These are phyloP conservation scores for Felis catus DNA, from an alignment of 2,113 vertebrate species.

Conservation along the genomic window DNA sequence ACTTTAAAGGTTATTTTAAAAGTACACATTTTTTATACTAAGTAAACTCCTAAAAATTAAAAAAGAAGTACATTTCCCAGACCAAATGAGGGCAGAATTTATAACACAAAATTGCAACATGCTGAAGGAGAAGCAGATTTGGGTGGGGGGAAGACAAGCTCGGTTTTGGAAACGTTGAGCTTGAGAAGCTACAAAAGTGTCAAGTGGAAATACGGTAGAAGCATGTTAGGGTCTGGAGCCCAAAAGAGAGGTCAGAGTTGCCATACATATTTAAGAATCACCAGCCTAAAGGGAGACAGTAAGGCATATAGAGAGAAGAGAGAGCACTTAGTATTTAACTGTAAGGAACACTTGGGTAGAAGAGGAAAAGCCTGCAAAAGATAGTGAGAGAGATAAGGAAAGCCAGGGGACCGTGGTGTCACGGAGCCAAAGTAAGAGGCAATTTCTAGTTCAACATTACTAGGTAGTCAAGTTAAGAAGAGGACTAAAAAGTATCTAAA, in stretches of 20 bases:
- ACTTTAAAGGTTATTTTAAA: not conserved
- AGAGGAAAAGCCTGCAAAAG: not conserved
- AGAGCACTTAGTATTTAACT: not conserved
- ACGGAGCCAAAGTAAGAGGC: not conserved
- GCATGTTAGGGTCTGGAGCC: not conserved
- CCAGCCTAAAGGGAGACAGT: not conserved
- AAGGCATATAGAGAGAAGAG: not conserved
- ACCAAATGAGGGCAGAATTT: not conserved
- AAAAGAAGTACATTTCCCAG: constrained; percentile 28
- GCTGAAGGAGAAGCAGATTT: not conserved
- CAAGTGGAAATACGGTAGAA: not conserved
- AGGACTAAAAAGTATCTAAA: not conserved
- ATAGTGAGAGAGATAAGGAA: not conserved
- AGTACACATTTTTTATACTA: not conserved
- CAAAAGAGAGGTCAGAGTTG: not conserved
- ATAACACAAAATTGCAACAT: not conserved
- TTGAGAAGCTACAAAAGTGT: not conserved
- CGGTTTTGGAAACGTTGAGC: not conserved
- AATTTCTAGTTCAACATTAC: not conserved
- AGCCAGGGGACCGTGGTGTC: not conserved
- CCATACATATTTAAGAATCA: not conserved
- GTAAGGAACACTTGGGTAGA: not conserved
- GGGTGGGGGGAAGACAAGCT: not conserved
- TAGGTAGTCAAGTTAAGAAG: not conserved
- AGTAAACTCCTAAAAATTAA: constrained; percentile 23